These are phyloP conservation scores for Limnephilus auricula DNA, from an alignment of 2,888 invertebrate species.

Conservation along the genomic window DNA sequence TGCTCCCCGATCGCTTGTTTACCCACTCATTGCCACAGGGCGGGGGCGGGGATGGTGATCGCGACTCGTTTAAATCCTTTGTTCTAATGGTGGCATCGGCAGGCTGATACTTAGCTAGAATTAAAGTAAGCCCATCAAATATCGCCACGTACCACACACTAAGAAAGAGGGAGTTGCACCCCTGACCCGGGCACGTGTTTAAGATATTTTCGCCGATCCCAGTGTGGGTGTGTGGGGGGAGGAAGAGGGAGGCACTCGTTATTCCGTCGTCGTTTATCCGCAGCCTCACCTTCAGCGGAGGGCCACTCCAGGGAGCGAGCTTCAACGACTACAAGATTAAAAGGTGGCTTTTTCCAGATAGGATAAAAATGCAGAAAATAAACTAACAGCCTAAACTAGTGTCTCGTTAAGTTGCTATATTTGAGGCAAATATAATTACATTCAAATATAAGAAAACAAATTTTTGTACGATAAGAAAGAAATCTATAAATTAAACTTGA, in stretches of 20 bases:
- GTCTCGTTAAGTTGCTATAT: not conserved
- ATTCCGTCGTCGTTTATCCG: slow-evolving; percentile 8
- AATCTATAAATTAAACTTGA: too few species aligned
- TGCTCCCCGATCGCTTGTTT: not conserved
- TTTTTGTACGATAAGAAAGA: not conserved
- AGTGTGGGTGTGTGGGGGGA: not conserved
- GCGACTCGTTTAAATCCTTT: slow-evolving; percentile 13
- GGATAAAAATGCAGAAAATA: not conserved
- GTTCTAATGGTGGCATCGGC: not conserved
- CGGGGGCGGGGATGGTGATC: not conserved
- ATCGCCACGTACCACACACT: not conserved
- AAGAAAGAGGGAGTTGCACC: slow-evolving; percentile 5
- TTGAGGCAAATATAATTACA: not conserved
- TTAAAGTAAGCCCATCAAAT: not conserved
- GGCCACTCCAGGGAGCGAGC: not conserved
- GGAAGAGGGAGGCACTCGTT: slow-evolving; percentile 1
- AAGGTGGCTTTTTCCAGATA: not conserved
- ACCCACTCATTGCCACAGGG: not conserved
- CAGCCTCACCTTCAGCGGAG: slow-evolving; percentile 19
- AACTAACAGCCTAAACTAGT: not conserved
- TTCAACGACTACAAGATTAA: not conserved
- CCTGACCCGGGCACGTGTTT: slow-evolving; percentile 17
- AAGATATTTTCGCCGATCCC: not conserved
- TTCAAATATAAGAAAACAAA: not conserved
- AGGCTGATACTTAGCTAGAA: not conserved